These are phyloP conservation scores for Cotesia congregata DNA, from an alignment of 2,888 invertebrate genomes.

Conservation along the genomic window DNA sequence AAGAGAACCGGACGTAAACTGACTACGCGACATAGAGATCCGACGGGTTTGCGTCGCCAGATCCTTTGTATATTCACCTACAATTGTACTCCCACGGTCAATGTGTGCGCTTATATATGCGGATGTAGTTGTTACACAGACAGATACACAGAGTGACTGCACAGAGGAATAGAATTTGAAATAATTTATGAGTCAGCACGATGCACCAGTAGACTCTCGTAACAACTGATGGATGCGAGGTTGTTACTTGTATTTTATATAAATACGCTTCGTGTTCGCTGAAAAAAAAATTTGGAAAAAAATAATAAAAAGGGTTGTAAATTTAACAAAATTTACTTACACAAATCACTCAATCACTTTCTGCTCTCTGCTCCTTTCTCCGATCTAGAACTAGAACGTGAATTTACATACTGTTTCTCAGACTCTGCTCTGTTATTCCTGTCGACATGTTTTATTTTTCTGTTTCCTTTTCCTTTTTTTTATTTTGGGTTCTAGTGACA, in stretches of 20 bases:
- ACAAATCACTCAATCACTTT: not conserved
- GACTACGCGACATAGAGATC: constrained; percentile 25
- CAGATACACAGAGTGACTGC: not conserved
- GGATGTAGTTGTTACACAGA: not conserved
- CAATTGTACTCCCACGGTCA: not conserved
- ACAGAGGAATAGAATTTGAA: not conserved
- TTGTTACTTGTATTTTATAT: not conserved
- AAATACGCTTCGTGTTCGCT: not conserved
- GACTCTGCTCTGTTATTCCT: not conserved
- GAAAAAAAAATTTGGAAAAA: not conserved
- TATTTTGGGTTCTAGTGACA: not conserved
- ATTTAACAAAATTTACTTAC: not conserved
- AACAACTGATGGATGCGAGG: not conserved
- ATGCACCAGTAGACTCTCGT: not conserved
- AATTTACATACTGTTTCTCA: not conserved
- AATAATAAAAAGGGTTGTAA: not conserved
- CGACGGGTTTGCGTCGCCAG: constrained; percentile 10
- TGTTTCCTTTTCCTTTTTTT: not conserved
- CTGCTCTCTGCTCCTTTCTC: not conserved
- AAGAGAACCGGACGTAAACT: constrained; percentile 30
- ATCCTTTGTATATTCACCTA: constrained; percentile 19
- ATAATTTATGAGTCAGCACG: constrained; percentile 1
- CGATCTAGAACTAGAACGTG: no score
- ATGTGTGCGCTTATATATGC: not conserved
- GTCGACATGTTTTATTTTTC: not conserved